phyloP scores from a whole-genome alignment of 2,113 vertebrate species.

The Nyctibius bracteatus region DNA sequence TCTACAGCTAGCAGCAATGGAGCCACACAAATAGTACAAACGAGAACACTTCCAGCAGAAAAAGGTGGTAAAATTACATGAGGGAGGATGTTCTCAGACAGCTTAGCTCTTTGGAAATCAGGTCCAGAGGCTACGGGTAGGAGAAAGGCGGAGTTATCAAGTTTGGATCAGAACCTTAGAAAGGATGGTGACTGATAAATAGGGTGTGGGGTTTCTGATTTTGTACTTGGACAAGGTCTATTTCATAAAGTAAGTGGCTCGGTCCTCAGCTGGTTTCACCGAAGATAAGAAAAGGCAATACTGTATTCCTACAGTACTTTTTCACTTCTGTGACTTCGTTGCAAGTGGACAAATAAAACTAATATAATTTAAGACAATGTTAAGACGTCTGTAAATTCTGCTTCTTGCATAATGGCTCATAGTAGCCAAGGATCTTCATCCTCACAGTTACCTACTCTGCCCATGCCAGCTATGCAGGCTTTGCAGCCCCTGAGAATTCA shows the following conservation, averaged over 20 bases:
- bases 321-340: not conserved
- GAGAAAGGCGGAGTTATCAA: not conserved
- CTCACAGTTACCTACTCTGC: not conserved
- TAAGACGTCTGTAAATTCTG: not conserved
- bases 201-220: not conserved
- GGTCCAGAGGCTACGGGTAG: not conserved
- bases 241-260: not conserved
- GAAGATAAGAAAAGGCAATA: not conserved
- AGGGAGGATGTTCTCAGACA: not conserved
- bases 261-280: not conserved
- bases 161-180: not conserved
- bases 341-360: not conserved
- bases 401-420: not conserved
- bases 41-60: not conserved
- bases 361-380: not conserved
- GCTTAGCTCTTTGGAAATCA: not conserved
- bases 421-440: not conserved
- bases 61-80: not conserved
- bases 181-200: not conserved
- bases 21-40: not conserved
- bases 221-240: not conserved
- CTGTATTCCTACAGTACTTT: not conserved
- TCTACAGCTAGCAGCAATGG: not conserved
- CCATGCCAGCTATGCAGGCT: not conserved
- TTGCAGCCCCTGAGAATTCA: not conserved